Evolutionary conservation across 2,113 vertebrate genomes (phyloP), one percentile per base, ranked within the genome.

Genomic region (Brienomyrus brachyistius): DNA sequence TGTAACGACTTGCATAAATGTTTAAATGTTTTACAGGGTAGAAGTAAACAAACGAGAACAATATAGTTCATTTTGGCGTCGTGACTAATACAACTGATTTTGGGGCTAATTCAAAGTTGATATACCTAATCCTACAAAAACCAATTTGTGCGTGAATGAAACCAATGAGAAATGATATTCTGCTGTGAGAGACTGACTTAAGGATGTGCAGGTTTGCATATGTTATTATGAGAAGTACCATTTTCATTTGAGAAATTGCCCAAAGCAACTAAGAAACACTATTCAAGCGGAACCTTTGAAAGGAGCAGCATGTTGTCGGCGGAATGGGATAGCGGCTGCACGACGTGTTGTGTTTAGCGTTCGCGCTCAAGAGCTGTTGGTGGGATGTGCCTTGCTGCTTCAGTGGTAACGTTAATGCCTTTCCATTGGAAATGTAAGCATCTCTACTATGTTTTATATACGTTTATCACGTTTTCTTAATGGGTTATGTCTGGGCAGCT

Each of bases 311-410:
- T 83, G 80, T 47, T 48, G 7, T 21, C 8, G 27, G 21, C 48
- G 47, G 88, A 52, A 31, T 0, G 48, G 15, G 11, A 51, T 50
- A 11, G 5, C 43, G 80, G n/a, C 43, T n/a, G 80, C 8, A 83
- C 80, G 2, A 21, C 4, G 31, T 40, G 88, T 80, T 89, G 80
- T 89, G 88, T 89, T 89, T 80, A 10, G 48, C 27, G 48, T 82
- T 80, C 70, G 88, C 88, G 88, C 88, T 89, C 62, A 31, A 47
- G 87, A 11, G 23, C 43, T 45, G 56, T 15, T 0, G 87, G 87
- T 51, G 47, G 66, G 21, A 23, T 31, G 40, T 15, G 15, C 10
- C 1, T 87, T 19, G 19, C 21, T 84, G 82, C 19, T 4, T n/a
- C 5, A n/a, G 43, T 48, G 3, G 43, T 84, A 62, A 43, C 52